These are phyloP conservation scores for Popillia japonica DNA, from an alignment of 1,140 invertebrate species.

Conservation along the genomic window DNA sequence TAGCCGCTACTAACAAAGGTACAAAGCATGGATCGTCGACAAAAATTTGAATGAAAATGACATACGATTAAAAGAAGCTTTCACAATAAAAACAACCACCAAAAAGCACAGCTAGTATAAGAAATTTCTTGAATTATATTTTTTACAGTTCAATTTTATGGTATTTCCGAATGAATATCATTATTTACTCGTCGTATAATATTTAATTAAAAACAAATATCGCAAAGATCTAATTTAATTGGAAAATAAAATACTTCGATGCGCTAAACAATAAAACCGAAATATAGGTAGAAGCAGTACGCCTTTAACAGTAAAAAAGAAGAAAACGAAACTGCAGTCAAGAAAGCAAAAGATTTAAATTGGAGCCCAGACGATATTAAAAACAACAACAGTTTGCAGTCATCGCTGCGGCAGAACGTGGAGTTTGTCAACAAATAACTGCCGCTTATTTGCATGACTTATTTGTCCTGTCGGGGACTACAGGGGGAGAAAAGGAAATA, in stretches of 20 bases:
- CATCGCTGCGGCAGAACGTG: slow-evolving; percentile 26
- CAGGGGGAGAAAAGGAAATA: slow-evolving; percentile 13
- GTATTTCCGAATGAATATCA: no score
- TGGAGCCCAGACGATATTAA: slow-evolving; percentile 34
- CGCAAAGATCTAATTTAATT: background rate
- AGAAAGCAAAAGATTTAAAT: slow-evolving; percentile 31
- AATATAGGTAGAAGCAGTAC: background rate
- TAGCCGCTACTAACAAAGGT: no score
- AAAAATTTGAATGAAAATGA: no score
- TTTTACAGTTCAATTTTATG: no score
- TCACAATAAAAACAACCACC: no score
- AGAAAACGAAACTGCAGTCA: slow-evolving; percentile 7
- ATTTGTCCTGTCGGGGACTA: slow-evolving; percentile 10
- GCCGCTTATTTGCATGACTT: slow-evolving; percentile 34
- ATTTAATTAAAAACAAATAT: background rate
- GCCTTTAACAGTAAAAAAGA: background rate
- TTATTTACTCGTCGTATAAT: no score
- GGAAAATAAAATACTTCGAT: background rate
- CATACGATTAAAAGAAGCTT: no score
- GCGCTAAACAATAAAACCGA: background rate
- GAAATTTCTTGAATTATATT: no score
- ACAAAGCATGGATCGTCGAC: no score
- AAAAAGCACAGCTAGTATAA: no score
- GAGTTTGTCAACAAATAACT: slow-evolving; percentile 35
- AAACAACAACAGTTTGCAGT: slow-evolving; percentile 35